A percentile compares a stretch with the other conserved stretches of the same genome.
Conservation (phyloP, 2,113 vertebrate genomes). For the Notothenia coriiceps region DNA sequence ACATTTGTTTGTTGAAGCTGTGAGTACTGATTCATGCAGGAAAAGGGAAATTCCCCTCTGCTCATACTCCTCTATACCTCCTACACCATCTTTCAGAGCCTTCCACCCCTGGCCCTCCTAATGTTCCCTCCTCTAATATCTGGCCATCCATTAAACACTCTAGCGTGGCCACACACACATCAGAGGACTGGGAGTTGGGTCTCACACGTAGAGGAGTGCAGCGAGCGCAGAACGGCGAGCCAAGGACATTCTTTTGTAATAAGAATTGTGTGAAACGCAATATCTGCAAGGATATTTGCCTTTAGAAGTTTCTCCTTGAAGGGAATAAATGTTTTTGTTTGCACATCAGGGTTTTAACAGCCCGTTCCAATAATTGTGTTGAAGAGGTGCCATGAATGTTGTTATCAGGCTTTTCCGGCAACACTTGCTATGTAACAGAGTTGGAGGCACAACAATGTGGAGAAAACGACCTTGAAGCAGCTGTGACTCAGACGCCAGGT, state of each 20-base stretch:
- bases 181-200: slow-evolving; percentile 58
- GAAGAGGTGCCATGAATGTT: slow-evolving; percentile 24
- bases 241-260: slow-evolving; percentile 66
- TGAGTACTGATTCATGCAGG: slow-evolving; percentile 70
- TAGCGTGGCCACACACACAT: slow-evolving; percentile 46
- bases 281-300: slow-evolving; percentile 41
- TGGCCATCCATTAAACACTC: slow-evolving; percentile 48
- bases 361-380: slow-evolving; percentile 24
- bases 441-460: slow-evolving; percentile 31
- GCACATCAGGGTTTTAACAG: slow-evolving; percentile 41
- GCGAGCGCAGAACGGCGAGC: slow-evolving; percentile 53
- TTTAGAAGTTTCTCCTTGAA: slow-evolving; percentile 48
- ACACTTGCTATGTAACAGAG: slow-evolving; percentile 21
- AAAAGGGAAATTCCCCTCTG: slow-evolving; percentile 74
- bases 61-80: slow-evolving; percentile 50
- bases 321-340: slow-evolving; percentile 13
- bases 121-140: slow-evolving; percentile 52
- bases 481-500: slow-evolving; percentile 42
- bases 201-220: slow-evolving; percentile 52
- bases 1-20: slow-evolving; percentile 47
- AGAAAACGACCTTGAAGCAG: slow-evolving; percentile 50
- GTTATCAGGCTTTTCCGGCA: slow-evolving; percentile 35
- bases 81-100: slow-evolving; percentile 32
- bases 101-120: slow-evolving; percentile 28
- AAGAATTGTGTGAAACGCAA: slow-evolving; percentile 22